Base-by-base conservation (phyloP, 1,140 invertebrate species). In the Thereuonema tuberculata region DNA sequence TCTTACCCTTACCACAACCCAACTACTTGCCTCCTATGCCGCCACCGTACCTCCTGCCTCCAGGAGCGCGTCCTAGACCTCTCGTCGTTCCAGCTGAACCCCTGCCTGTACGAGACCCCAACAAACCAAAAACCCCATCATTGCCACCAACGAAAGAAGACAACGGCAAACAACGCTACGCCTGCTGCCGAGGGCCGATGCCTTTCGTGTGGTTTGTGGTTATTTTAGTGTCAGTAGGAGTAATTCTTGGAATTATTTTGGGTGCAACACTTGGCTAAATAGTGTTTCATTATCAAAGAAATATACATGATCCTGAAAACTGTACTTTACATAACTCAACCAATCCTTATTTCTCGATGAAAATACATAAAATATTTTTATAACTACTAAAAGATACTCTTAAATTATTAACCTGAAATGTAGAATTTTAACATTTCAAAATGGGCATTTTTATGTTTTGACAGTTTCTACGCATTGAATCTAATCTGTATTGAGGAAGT, bases 11-110 rank as follows among this genome's bases (percentile, higher is more conserved):
- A 14, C 17, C 3, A 12, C 21, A 17, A 14, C 48, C 48, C 5
- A 43, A 43, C n/a, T 48, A 46, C 20, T 28, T 60, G 2, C 59
- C 59, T 3, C 59, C 59, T 43, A 53, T 60, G 59, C 59, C 59
- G 2, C 59, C 59, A 2, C 12, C 59, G 2, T 46, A 60, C 24
- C 37, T 60, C 9, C 37, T 60, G 2, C 59, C 59, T 5, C 59
- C 59, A 20, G 59, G 59, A 14, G 37, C 43, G n/a, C 17, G 50
- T 9, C 59, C 59, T 9, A 27, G 50, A 25, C 59, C 59, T n/a
- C 21, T 60, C 5, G 59, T 60, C 14, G 54, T 60, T 47, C 59
- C 59, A 12, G 57, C 48, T 25, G 59, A 60, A 54, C 59, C 59
- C 5, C 29, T 60, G 27, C 59, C 59, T 21, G 50, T 60, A 3